Evolutionary conservation across 2,113 vertebrate species (phyloP).

Genomic region (Pyrgilauda ruficollis): DNA sequence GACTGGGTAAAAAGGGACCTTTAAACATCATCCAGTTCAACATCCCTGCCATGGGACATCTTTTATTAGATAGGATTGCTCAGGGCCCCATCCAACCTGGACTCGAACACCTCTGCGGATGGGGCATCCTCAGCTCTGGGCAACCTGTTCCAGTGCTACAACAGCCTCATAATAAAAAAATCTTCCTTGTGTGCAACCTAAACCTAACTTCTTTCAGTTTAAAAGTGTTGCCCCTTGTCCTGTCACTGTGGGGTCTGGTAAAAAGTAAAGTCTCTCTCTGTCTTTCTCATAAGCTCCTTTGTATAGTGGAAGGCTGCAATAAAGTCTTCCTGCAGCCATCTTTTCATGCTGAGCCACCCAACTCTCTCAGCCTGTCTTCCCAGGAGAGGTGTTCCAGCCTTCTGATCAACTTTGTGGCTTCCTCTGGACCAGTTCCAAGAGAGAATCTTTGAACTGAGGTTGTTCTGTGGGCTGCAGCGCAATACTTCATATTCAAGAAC

Average conservation of each 20-base stretch:
- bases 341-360: not conserved
- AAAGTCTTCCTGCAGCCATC: not conserved
- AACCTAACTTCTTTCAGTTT: not conserved
- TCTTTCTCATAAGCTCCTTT: not conserved
- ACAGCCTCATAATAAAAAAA: not conserved
- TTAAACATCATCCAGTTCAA: not conserved
- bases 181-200: not conserved
- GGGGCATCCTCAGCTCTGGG: not conserved
- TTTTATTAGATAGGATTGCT: not conserved
- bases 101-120: not conserved
- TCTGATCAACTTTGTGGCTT: not conserved
- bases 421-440: not conserved
- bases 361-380: not conserved
- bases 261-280: not conserved
- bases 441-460: not conserved
- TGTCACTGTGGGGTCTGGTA: not conserved
- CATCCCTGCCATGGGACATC: fast-evolving
- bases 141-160: not conserved
- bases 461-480: not conserved
- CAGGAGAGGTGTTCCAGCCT: not conserved
- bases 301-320: not conserved
- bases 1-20: not conserved
- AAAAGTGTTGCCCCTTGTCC: not conserved
- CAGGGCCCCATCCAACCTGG: not conserved
- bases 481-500: not conserved